Percentiles rank a stretch among this genome's conserved stretches.
These are phyloP conservation scores for Crocallis elinguaria DNA, from an alignment of 2,888 invertebrate genomes.

Conservation along the genomic window DNA sequence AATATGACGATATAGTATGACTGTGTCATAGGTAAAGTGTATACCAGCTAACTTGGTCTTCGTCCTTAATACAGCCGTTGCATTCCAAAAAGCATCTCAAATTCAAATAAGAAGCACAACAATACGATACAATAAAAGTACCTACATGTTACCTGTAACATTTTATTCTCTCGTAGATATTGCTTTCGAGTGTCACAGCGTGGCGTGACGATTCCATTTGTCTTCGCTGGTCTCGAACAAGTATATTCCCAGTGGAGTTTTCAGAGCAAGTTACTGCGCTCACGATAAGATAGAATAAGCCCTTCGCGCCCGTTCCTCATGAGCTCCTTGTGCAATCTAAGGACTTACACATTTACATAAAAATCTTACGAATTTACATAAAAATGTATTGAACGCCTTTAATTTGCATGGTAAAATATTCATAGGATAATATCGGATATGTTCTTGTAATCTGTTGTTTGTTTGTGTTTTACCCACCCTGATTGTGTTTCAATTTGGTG, in stretches of 20 bases:
- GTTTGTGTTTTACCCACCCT: not conserved
- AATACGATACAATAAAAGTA: too few species aligned
- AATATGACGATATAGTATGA: too few species aligned
- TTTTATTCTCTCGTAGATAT: conserved; percentile 59
- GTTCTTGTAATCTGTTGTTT: conserved; percentile 5
- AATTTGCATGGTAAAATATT: conserved; percentile 25
- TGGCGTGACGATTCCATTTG: conserved; percentile 63
- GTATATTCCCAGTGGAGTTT: conserved; percentile 71
- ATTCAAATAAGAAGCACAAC: too few species aligned
- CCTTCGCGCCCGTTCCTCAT: conserved; percentile 71
- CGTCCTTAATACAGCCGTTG: too few species aligned
- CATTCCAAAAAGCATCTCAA: too few species aligned
- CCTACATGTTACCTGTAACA: not conserved
- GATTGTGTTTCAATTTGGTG: not conserved
- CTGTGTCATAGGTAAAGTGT: too few species aligned
- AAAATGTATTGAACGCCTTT: conserved; percentile 40
- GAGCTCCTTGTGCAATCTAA: conserved; percentile 56
- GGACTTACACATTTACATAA: conserved; percentile 44
- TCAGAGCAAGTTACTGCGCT: conserved; percentile 70
- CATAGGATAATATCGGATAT: conserved; percentile 10
- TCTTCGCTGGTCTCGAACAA: conserved; percentile 62
- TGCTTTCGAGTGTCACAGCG: conserved; percentile 51
- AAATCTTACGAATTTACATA: conserved; percentile 45
- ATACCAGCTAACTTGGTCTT: too few species aligned
- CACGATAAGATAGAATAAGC: conserved; percentile 74